Conservation (phyloP, 2,113 vertebrate genomes). For the Osmerus eperlanus region DNA sequence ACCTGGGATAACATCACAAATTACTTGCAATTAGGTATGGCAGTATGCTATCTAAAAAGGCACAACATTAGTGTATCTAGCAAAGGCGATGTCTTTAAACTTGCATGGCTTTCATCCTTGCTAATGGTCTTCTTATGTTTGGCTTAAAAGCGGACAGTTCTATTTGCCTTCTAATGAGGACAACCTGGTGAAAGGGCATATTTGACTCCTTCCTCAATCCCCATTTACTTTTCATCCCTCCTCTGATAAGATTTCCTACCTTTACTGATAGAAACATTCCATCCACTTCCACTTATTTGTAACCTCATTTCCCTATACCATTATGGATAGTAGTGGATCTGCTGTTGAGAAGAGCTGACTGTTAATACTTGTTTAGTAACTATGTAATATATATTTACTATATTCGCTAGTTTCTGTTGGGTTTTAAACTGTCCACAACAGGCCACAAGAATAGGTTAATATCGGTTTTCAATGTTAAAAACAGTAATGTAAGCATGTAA, state of each 20-base stretch:
- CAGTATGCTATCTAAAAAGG: constrained; percentile 17
- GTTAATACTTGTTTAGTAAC: no score
- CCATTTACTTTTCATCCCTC: neutral
- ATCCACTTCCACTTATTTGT: neutral
- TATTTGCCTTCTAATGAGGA: constrained; percentile 35
- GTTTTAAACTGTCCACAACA: no score
- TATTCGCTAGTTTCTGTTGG: no score
- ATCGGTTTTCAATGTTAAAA: no score
- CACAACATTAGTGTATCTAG: constrained; percentile 25
- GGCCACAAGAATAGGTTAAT: no score
- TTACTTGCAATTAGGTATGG: constrained; percentile 43
- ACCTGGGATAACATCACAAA: constrained; percentile 30
- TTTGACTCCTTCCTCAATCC: constrained; percentile 6
- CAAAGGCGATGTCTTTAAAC: constrained; percentile 40
- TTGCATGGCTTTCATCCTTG: constrained; percentile 38
- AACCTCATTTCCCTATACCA: neutral
- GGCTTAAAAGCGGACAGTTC: constrained; percentile 20
- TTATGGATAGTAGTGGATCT: no score
- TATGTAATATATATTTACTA: no score
- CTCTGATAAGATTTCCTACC: neutral
- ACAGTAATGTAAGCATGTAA: no score
- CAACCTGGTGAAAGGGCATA: constrained; percentile 25
- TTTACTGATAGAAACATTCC: neutral
- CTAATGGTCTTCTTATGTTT: constrained; percentile 29
- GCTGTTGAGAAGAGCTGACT: no score